Base-by-base conservation (phyloP, 2,113 vertebrate genomes). In the Ardeotis arabs region DNA sequence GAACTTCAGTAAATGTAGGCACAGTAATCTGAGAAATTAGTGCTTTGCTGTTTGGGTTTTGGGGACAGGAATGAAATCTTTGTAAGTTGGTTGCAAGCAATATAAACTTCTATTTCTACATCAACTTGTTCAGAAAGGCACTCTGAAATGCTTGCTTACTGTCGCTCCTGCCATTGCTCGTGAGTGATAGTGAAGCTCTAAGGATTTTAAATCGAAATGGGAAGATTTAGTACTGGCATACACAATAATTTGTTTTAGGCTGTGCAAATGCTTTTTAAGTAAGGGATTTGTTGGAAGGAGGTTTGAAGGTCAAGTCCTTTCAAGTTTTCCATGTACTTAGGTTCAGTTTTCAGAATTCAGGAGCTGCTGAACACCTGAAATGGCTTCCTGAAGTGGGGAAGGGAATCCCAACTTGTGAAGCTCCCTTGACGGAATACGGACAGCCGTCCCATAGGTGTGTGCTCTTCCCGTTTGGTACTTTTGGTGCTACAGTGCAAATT, bases 261-360 rank as follows among this genome's bases (percentile, higher is more conserved):
- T 97, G 84, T 96, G 93, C 95, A 97, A 98, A 96, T 96, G 96
- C 85, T 95, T 87, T 95, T 95, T 88, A 94, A 87, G 92, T 95
- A 70, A 94, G 93, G 69, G 93, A 96, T 91, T 93, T 53, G 9
- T 72, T 52, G 70, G 87, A 93, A 97, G 73, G 87, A 95, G 85
- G 70, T 72, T 94, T 97, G 97, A 96, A 98, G 96, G 96, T 97
- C 95, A 92, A 44, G 47, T 39, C 68, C 72, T 80, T 90, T 62
- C 68, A 63, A 53, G 21, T 84, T 83, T 70, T 70, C 41, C 69
- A 12, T 79, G 70, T 17, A 7, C 14, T 72, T 78, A 78, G 67
- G 56, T 75, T 95, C 78, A 55, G 27, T 76, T 95, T 92, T 84
- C 77, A 77, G 68, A 74, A 55, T 93, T 87, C 59, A 41, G 59